A percentile compares a stretch with the other conserved stretches of the same genome.
These are phyloP conservation scores for Balanococcus diminutus DNA, from an alignment of 2,888 invertebrate genomes.

Conservation along the genomic window DNA sequence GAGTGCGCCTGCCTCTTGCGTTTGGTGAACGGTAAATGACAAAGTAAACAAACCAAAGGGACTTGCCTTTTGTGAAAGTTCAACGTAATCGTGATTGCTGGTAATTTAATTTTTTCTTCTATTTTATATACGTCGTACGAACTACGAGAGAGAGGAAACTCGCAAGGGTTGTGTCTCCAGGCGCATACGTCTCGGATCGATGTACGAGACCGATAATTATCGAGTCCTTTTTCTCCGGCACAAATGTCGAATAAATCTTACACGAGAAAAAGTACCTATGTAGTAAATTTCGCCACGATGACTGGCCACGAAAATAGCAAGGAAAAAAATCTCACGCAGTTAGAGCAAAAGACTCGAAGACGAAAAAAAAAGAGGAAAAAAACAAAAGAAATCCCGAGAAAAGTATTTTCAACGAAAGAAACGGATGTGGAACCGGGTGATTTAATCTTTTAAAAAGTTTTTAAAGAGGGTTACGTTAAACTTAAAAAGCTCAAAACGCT, in stretches of 20 bases:
- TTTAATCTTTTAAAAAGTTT: slow-evolving; percentile 32
- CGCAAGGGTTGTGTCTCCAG: not conserved
- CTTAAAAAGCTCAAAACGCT: slow-evolving; percentile 38
- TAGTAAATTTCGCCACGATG: not conserved
- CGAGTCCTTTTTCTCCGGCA: not conserved
- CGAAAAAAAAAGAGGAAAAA: not conserved
- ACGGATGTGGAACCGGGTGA: slow-evolving; percentile 20
- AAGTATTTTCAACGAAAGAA: slow-evolving; percentile 29
- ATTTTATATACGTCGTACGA: not conserved
- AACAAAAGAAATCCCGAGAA: slow-evolving; percentile 7
- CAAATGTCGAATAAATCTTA: not conserved
- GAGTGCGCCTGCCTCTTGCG: not conserved
- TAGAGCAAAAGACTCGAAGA: not conserved
- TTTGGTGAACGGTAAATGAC: not conserved
- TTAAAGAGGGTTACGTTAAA: slow-evolving; percentile 30
- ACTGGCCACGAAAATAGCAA: not conserved
- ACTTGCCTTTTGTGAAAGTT: slow-evolving; percentile 21
- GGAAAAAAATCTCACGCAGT: not conserved
- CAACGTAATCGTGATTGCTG: slow-evolving; percentile 21
- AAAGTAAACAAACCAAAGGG: slow-evolving; percentile 37
- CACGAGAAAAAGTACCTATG: not conserved
- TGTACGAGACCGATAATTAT: not conserved
- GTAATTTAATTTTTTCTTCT: slow-evolving; percentile 31
- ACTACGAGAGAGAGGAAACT: no score
- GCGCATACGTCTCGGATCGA: not conserved